Percentiles rank a stretch among this genome's conserved stretches.
phyloP scores from a whole-genome alignment of 2,888 invertebrate genomes.

The Drosophila conformis region DNA sequence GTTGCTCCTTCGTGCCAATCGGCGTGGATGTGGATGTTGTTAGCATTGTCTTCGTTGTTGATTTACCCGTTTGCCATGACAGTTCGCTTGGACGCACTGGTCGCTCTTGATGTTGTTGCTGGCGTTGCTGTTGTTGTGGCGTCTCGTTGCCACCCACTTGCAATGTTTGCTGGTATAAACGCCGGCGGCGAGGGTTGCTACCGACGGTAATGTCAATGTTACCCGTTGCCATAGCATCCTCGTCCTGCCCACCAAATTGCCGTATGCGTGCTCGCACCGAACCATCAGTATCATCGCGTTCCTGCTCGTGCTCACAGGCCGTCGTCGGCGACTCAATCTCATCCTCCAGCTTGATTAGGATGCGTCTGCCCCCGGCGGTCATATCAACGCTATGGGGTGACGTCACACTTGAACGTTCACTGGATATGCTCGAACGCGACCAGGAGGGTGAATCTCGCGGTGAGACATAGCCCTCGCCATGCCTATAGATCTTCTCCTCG shows the following conservation, averaged over 20 bases:
- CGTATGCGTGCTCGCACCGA: constrained; percentile 71
- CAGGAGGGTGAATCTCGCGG: constrained; percentile 74
- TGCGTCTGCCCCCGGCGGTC: constrained; percentile 81
- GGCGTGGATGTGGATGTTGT: constrained; percentile 73
- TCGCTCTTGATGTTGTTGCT: constrained; percentile 46
- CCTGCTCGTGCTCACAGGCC: constrained; percentile 35
- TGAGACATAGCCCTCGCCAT: constrained; percentile 82
- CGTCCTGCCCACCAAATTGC: constrained; percentile 66
- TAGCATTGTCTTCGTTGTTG: constrained; percentile 79
- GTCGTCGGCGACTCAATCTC: constrained; percentile 36
- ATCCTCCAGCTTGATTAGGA: constrained; percentile 82
- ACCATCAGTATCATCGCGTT: constrained; percentile 73
- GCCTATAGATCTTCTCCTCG: constrained; percentile 82
- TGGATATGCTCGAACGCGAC: constrained; percentile 72
- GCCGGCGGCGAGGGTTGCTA: constrained; percentile 75
- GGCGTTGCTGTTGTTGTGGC: constrained; percentile 60
- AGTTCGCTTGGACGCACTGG: constrained; percentile 65
- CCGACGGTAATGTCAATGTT: constrained; percentile 84
- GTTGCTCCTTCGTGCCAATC: constrained; percentile 80
- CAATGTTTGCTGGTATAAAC: constrained; percentile 71
- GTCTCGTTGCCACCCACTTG: constrained; percentile 75
- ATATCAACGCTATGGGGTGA: constrained; percentile 81
- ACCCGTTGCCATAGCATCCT: constrained; percentile 76
- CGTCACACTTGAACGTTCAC: constrained; percentile 77
- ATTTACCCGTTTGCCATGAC: constrained; percentile 72